phyloP scores from a whole-genome alignment of 1,140 invertebrate species.

The Zaprionus africanus region DNA sequence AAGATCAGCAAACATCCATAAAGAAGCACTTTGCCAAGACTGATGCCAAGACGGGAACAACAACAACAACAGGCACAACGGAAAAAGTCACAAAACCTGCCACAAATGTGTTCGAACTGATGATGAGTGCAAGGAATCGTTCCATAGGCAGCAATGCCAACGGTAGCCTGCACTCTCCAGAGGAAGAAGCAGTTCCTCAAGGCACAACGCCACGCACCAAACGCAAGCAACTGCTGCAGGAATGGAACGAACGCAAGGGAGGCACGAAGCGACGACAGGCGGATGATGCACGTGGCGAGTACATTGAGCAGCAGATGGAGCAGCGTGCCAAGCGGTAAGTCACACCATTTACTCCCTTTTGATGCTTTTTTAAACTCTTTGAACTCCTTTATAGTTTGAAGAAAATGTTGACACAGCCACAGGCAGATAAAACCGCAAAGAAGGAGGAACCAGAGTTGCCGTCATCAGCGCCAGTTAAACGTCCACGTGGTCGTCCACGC shows the following conservation, averaged over 20 bases:
- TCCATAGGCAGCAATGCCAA: constrained; percentile 87
- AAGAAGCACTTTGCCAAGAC: constrained; percentile 61
- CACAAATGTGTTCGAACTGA: constrained; percentile 87
- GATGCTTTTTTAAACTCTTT: background rate
- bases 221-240: constrained; percentile 85
- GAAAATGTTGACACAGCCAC: constrained; percentile 70
- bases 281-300: constrained; percentile 85
- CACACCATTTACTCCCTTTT: background rate
- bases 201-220: constrained; percentile 84
- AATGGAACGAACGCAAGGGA: constrained; percentile 87
- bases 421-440: constrained; percentile 2
- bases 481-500: constrained; percentile 50
- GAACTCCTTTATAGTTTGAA: constrained; percentile 58
- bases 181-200: constrained; percentile 50
- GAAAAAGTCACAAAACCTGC: constrained; percentile 17
- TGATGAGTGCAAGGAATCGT: constrained; percentile 88
- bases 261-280: constrained; percentile 85
- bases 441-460: constrained; percentile 18
- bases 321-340: constrained; percentile 85
- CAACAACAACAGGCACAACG: constrained; percentile 17
- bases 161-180: constrained; percentile 84
- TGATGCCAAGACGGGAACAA: constrained; percentile 3
- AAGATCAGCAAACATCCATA: constrained; percentile 47
- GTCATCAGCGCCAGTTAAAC: constrained; percentile 49
- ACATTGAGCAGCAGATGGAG: constrained; percentile 85